A percentile compares a stretch with the other conserved stretches of the same genome.
phyloP scores from a whole-genome alignment of 2,113 vertebrate species.

The Danionella cerebrum region DNA sequence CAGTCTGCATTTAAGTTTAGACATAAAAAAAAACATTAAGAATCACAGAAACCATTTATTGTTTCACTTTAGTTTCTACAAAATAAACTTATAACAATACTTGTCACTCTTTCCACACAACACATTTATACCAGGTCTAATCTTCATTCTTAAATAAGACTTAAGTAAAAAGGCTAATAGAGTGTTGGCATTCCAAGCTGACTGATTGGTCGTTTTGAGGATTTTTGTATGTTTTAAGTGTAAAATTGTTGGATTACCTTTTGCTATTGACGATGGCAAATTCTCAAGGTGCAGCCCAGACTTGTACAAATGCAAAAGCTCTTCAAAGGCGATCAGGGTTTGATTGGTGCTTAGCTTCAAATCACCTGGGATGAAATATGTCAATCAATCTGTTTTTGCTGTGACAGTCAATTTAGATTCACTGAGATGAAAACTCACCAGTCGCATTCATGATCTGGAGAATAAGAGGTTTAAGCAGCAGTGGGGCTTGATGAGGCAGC shows the following conservation, averaged over 20 bases:
- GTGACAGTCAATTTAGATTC: background rate
- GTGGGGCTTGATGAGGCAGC: constrained; percentile 80
- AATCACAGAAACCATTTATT: no score
- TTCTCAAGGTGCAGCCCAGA: constrained; percentile 78
- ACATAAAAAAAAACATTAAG: no score
- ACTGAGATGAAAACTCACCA: constrained; percentile 60
- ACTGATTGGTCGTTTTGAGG: no score
- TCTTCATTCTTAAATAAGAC: no score
- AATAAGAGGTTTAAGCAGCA: constrained; percentile 69
- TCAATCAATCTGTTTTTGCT: background rate
- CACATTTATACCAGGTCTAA: no score
- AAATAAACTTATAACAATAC: no score
- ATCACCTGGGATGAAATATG: constrained; percentile 62
- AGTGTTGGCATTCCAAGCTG: no score
- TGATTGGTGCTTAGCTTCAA: constrained; percentile 73
- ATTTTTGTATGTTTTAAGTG: background rate
- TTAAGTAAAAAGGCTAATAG: no score
- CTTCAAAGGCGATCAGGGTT: constrained; percentile 76
- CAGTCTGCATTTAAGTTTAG: no score
- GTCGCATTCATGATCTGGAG: constrained; percentile 81
- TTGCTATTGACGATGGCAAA: constrained; percentile 59
- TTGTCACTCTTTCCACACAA: no score
- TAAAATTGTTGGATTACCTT: constrained; percentile 57
- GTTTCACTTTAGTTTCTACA: no score
- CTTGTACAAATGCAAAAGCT: constrained; percentile 76